Evolutionary conservation across 1,140 invertebrate species (phyloP), one percentile per base, ranked within the genome.

Genomic region (Plectus sambesii): DNA sequence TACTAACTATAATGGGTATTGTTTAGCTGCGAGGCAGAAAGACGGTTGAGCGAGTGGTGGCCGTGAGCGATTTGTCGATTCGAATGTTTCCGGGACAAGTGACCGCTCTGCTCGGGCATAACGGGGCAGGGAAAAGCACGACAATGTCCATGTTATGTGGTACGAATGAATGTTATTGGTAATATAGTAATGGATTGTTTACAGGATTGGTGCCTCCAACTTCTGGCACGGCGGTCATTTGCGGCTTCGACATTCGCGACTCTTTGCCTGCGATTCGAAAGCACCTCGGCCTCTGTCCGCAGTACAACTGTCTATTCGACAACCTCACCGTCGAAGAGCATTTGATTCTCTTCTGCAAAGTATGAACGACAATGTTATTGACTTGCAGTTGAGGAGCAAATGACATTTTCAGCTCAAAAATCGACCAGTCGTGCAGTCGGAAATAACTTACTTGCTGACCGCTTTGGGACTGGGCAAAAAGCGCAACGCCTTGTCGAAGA

Each of bases 301-400:
- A 97, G 70, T 85, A 93, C 68, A 87, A 96, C 70, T 82, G 93
- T 49, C 75, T 96, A 1, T 92, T 94, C 68, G 81, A 85, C 45
- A 81, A 85, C 58, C 73, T 94, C 37, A 92, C 83, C 15, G 87
- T 93, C 0, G 73, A 76, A 23, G 84, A 97, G 71, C 89, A 94
- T 71, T 74, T 96, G 6, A 73, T 81, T 46, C 89, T 92, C 70
- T 93, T 85, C 69, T 80, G 81, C 56, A 58, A 74, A 29, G 37
- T 58, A 29, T 26, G 56, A 33, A n/a, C n/a, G n/a, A n/a, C n/a
- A n/a, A n/a, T n/a, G n/a, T n/a, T n/a, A n/a, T n/a, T n/a, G n/a
- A n/a, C n/a, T n/a, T n/a, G n/a, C n/a, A n/a, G n/a, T n/a, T n/a
- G n/a, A n/a, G n/a, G n/a, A n/a, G n/a, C n/a, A n/a, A n/a, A n/a